These are phyloP conservation scores for Drosophila varians DNA, from an alignment of 1,140 invertebrate genomes.

Conservation along the genomic window DNA sequence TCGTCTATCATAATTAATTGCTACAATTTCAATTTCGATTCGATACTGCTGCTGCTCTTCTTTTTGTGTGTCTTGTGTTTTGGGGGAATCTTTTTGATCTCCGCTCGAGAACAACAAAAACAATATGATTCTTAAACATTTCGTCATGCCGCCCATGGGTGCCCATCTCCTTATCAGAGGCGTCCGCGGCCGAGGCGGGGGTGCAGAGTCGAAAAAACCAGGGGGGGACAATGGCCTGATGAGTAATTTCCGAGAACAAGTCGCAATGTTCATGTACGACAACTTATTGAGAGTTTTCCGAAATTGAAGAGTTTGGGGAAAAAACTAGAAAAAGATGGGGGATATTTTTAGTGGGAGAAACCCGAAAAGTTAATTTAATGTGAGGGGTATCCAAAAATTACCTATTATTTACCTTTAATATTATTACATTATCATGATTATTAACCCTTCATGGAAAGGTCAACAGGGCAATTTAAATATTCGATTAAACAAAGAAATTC, in stretches of 20 bases:
- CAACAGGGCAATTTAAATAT: too few species aligned
- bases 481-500: too few species aligned
- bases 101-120: conserved; percentile 14
- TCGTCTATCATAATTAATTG: conserved; percentile 72
- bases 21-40: conserved; percentile 70
- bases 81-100: conserved; percentile 72
- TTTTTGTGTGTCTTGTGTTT: conserved; percentile 31
- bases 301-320: conserved; percentile 3
- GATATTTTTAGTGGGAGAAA: background rate
- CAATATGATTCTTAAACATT: conserved; percentile 58
- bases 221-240: conserved; percentile 32
- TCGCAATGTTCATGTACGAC: conserved; percentile 34
- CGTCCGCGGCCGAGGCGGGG: too few species aligned
- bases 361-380: too few species aligned
- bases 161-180: conserved; percentile 49
- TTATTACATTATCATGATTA: background rate
- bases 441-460: too few species aligned
- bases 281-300: conserved; percentile 33
- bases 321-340: too few species aligned
- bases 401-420: background rate
- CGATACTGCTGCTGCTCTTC: conserved; percentile 12
- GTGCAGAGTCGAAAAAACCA: too few species aligned
- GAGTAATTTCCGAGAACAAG: conserved; percentile 76
- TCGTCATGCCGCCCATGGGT: conserved; percentile 55
- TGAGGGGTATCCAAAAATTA: too few species aligned